These are phyloP conservation scores for Hypomecis punctinalis DNA, from an alignment of 2,888 invertebrate genomes.

Conservation along the genomic window DNA sequence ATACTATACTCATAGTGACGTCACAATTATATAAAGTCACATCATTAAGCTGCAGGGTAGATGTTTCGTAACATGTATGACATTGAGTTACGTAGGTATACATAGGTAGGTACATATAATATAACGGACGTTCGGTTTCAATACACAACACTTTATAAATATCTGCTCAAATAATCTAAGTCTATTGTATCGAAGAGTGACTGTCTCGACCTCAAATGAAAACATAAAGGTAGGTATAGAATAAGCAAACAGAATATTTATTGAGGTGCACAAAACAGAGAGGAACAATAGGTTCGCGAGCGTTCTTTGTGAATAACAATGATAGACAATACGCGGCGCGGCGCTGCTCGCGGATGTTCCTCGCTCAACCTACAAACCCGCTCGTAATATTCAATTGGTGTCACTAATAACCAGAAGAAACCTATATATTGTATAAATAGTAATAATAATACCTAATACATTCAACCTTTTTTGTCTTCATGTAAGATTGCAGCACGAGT, in stretches of 20 bases:
- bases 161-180: slow-evolving; percentile 1
- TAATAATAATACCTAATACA: no score
- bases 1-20: no score
- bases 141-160: slow-evolving; percentile 8
- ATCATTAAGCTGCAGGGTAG: no score
- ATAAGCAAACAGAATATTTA: slow-evolving; percentile 28
- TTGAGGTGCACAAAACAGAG: slow-evolving; percentile 17
- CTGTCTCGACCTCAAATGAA: slow-evolving; percentile 14
- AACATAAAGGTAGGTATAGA: slow-evolving; percentile 16
- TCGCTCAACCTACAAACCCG: no score
- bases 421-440: no score
- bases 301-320: slow-evolving; percentile 22
- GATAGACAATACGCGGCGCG: slow-evolving; percentile 18
- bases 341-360: no score
- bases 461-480: no score
- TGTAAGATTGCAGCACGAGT: no score
- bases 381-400: no score
- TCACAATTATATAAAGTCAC: no score
- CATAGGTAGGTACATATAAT: not conserved
- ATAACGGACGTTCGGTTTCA: not conserved
- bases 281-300: slow-evolving; percentile 22
- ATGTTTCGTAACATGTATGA: no score
- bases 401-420: no score
- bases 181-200: slow-evolving; percentile 3
- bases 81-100: not conserved